Conservation (phyloP, 2,888 invertebrate species). For the Leptopilina syphax region DNA sequence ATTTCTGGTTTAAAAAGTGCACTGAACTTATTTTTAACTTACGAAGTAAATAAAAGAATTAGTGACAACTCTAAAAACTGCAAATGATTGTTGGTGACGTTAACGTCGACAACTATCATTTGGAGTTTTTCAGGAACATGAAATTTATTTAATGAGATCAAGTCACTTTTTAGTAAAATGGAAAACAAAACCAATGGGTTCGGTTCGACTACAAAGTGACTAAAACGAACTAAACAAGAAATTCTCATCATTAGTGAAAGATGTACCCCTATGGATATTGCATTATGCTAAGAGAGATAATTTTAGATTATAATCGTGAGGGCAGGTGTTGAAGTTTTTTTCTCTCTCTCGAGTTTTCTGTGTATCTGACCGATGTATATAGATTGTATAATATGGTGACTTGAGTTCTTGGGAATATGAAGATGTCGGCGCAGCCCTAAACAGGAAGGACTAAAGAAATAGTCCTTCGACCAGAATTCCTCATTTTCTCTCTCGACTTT, state of each 20-base stretch:
- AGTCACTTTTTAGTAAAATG: too few relatives aligned
- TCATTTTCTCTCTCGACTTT: slow-evolving; percentile 11
- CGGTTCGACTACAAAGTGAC: too few relatives aligned
- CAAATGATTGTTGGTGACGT: too few relatives aligned
- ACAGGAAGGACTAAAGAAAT: slow-evolving; percentile 18
- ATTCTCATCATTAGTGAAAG: neutral
- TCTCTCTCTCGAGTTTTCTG: neutral
- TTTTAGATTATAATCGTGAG: slow-evolving; percentile 25
- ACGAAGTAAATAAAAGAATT: too few relatives aligned
- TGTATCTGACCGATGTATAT: neutral
- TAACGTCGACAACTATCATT: too few relatives aligned
- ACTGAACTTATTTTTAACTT: too few relatives aligned
- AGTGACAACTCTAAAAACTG: too few relatives aligned
- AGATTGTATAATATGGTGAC: neutral
- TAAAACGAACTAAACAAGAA: neutral
- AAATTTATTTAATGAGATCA: too few relatives aligned
- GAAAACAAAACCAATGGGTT: too few relatives aligned
- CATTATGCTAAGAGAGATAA: neutral
- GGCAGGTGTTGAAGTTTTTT: slow-evolving; percentile 9
- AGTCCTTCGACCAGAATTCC: slow-evolving; percentile 38
- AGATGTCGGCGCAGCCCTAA: slow-evolving; percentile 16
- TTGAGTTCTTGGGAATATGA: neutral
- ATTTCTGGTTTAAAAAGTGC: too few relatives aligned
- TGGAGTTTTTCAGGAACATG: too few relatives aligned
- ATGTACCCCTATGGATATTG: neutral